Evolutionary conservation across 2,113 vertebrate species (phyloP).

Genomic region (Tichodroma muraria): DNA sequence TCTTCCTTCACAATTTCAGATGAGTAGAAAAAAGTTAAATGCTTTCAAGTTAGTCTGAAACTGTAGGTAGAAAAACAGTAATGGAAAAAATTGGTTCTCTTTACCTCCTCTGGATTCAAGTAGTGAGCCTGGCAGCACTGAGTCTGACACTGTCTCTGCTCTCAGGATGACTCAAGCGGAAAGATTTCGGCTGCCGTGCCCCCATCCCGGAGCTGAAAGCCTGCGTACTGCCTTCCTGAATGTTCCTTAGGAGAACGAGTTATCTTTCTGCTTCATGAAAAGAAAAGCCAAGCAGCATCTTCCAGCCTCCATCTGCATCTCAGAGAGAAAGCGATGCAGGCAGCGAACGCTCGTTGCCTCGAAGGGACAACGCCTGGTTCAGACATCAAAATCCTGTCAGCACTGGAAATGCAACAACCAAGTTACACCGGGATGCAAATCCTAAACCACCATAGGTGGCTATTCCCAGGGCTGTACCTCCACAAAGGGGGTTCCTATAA

Average conservation of each 20-base stretch:
- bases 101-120: not conserved
- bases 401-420: not conserved
- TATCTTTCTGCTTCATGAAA: not conserved
- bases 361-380: constrained; percentile 29
- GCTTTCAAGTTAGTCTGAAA: not conserved
- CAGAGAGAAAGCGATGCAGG: not conserved
- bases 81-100: not conserved
- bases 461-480: not conserved
- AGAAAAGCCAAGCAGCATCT: not conserved
- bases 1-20: not conserved
- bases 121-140: not conserved
- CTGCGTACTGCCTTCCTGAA: not conserved
- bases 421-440: not conserved
- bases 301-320: not conserved
- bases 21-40: not conserved
- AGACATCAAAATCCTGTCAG: not conserved
- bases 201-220: not conserved
- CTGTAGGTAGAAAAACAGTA: not conserved
- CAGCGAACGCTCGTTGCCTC: not conserved
- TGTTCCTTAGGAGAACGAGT: not conserved
- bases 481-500: not conserved
- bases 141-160: not conserved
- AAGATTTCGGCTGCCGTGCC: not conserved
- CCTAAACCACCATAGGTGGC: not conserved
- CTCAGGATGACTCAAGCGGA: not conserved